Evolutionary conservation across 2,888 invertebrate genomes (phyloP), one percentile per base, ranked within the genome.

Genomic region (Heliothis peltigera): DNA sequence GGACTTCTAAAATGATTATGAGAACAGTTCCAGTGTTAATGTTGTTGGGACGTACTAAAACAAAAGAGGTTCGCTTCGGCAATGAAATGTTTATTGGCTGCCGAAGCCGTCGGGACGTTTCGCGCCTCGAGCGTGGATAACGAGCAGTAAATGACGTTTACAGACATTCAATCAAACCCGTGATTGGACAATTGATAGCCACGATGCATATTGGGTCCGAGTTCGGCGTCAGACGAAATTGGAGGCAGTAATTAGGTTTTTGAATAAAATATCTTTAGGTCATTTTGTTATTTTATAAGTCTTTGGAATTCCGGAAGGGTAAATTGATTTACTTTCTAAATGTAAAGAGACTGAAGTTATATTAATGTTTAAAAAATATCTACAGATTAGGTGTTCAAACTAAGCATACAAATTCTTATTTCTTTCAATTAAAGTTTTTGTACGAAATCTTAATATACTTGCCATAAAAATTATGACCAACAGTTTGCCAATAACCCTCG

Each of bases 131-230:
- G 86, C 89, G 89, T 89, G 88, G 87, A 88, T 92, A 92, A 92
- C 92, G 91, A 91, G 87, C 87, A 77, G 83, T 89, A 87, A 92
- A 91, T 87, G 89, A 88, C 87, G 86, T 85, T 89, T 85, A 88
- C 88, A 82, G 84, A 87, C 89, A 86, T 91, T 92, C 90, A 91
- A 91, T 92, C 92, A 91, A 87, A 87, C 77, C 75, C 70, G 73
- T 87, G 89, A 92, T 89, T 87, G 87, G 84, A 85, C 82, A 81
- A 85, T 83, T 84, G 84, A 88, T 85, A 84, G 84, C 77, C 70
- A 55, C 76, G 70, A 68, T 78, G 81, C 80, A 83, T 84, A 80
- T 78, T 84, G 75, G 76, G 84, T 69, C 79, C 73, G 70, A 74
- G 79, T 80, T 79, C 70, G 68, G 70, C 80, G 69, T 64, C 76